Percentiles rank a stretch among this genome's conserved stretches.
Conservation (phyloP, 2,113 vertebrate genomes). For the Salminus brasiliensis region DNA sequence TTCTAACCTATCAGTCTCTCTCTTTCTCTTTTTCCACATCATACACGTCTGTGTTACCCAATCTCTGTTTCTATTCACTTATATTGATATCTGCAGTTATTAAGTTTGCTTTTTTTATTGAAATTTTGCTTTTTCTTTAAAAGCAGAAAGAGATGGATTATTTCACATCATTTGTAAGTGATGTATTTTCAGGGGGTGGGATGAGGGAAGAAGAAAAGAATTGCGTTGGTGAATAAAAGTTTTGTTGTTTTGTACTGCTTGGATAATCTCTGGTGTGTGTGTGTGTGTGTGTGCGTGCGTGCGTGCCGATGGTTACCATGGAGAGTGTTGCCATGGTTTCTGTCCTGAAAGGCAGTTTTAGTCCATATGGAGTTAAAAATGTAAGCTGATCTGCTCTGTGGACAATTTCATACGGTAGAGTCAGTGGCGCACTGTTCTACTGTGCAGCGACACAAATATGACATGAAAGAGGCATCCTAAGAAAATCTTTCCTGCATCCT, state of each 20-base stretch:
- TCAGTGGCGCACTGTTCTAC: too few species aligned
- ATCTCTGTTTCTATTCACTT: neutral
- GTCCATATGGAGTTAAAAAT: neutral
- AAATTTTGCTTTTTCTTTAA: slow-evolving; percentile 4
- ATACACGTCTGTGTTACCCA: neutral
- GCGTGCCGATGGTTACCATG: neutral
- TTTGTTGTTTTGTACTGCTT: slow-evolving; percentile 47
- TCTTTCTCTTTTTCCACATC: slow-evolving; percentile 8
- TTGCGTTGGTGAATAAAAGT: slow-evolving; percentile 38
- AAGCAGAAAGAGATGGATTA: slow-evolving; percentile 21
- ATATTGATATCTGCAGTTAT: neutral
- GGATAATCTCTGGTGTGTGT: neutral
- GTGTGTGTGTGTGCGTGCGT: neutral
- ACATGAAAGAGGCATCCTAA: too few species aligned
- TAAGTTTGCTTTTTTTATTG: slow-evolving; percentile 19
- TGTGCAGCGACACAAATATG: too few species aligned
- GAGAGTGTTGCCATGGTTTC: slow-evolving; percentile 19
- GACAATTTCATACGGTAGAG: neutral
- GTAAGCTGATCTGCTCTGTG: neutral
- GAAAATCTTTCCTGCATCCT: too few species aligned
- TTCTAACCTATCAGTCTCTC: neutral
- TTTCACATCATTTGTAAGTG: neutral
- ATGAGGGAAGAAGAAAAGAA: neutral
- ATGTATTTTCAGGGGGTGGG: slow-evolving; percentile 18
- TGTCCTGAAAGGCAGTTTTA: neutral